Conservation (phyloP, 2,888 invertebrate genomes). For the Eurois occulta region DNA sequence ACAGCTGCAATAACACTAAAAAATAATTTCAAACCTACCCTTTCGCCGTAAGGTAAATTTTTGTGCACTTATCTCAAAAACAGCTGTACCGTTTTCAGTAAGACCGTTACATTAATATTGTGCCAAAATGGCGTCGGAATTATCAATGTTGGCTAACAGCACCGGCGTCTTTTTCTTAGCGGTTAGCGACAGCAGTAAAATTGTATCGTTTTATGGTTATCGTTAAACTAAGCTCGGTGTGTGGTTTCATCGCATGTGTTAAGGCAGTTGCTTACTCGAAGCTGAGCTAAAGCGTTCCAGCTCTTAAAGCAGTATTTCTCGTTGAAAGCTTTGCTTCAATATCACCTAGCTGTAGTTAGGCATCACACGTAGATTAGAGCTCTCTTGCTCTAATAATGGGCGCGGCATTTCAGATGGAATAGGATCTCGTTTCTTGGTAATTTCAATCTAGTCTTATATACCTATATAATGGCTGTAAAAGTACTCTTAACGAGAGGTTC, state of each 20-base stretch:
- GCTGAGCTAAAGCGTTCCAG: constrained; percentile 33
- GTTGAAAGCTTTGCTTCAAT: constrained; percentile 10
- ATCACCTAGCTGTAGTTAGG: not conserved
- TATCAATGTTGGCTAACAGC: constrained; percentile 60
- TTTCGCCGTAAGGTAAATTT: constrained; percentile 40
- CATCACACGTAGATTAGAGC: not conserved
- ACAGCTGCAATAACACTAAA: constrained; percentile 49
- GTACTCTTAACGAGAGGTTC: too few relatives aligned
- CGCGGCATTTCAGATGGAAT: not conserved
- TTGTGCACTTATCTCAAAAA: constrained; percentile 50
- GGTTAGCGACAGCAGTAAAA: constrained; percentile 77
- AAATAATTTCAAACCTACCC: constrained; percentile 48
- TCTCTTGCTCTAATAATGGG: not conserved
- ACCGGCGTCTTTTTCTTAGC: constrained; percentile 61
- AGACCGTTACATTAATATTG: constrained; percentile 47
- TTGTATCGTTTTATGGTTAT: constrained; percentile 83
- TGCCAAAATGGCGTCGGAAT: constrained; percentile 46
- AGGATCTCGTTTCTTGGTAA: not conserved
- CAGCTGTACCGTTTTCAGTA: constrained; percentile 42
- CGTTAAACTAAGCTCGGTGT: constrained; percentile 82
- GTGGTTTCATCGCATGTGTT: constrained; percentile 75
- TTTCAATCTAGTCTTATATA: not conserved
- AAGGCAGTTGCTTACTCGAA: constrained; percentile 36
- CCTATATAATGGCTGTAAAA: too few relatives aligned
- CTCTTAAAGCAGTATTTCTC: not conserved